Conservation (phyloP, 2,113 vertebrate genomes). For the Poicephalus meyeri region DNA sequence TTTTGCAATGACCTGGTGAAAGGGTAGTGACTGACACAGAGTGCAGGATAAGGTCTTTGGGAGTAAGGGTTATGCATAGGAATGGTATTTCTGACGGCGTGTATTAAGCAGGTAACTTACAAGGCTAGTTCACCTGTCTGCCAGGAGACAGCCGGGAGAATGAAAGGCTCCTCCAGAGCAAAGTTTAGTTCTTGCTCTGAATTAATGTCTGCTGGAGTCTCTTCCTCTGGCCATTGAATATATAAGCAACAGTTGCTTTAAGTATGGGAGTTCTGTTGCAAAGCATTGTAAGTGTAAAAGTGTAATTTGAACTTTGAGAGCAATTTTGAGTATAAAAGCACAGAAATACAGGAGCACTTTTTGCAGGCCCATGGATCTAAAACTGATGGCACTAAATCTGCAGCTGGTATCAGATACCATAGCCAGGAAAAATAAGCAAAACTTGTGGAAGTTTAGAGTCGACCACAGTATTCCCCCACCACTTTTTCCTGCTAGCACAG, state of each 20-base stretch:
- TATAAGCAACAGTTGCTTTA: background rate
- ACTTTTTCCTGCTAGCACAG: background rate
- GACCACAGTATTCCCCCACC: background rate
- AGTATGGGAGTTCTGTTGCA: background rate
- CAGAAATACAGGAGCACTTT: background rate
- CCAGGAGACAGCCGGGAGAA: background rate
- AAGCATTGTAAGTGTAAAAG: background rate
- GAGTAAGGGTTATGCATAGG: background rate
- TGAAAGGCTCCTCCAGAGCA: background rate
- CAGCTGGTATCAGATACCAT: background rate
- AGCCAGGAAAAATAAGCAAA: background rate
- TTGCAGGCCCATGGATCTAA: background rate
- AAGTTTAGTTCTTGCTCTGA: background rate
- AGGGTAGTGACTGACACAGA: background rate
- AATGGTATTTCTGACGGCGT: background rate
- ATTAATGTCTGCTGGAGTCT: background rate
- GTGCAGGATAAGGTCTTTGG: background rate
- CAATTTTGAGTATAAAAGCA: background rate
- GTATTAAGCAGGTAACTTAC: background rate
- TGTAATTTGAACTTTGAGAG: background rate
- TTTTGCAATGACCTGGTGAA: fast-evolving
- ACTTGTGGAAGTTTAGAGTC: background rate
- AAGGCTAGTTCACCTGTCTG: background rate
- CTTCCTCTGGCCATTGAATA: background rate
- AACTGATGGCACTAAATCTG: background rate